Conservation (phyloP, 2,113 vertebrate genomes). For the Nothocercus julius region DNA sequence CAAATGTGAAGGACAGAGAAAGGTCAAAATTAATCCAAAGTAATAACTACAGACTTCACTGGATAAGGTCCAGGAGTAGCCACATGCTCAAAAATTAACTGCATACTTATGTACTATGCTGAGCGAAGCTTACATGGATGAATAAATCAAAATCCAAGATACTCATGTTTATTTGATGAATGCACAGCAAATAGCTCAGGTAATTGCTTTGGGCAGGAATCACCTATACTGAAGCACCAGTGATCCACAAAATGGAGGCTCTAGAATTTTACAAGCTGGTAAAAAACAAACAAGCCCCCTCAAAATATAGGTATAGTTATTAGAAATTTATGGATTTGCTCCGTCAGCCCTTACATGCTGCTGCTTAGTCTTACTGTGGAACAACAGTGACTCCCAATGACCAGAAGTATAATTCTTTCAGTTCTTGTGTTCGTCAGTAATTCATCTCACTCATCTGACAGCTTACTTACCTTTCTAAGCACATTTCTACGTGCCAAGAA, state of each 20-base stretch:
- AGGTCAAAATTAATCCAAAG: background rate
- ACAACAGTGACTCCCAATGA: constrained; percentile 48
- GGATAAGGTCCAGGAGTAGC: background rate
- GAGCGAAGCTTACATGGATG: background rate
- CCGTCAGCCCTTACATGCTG: background rate
- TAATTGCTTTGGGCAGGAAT: background rate
- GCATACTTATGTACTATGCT: background rate
- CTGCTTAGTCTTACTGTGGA: background rate
- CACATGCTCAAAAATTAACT: background rate
- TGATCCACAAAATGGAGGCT: background rate
- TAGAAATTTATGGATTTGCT: background rate
- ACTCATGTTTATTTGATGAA: background rate
- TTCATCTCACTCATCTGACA: background rate
- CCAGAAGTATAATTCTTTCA: background rate
- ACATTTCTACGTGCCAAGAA: background rate
- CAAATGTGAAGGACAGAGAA: background rate
- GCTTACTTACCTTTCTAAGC: background rate
- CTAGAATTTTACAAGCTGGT: background rate
- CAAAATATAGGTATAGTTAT: background rate
- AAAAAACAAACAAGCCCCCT: background rate
- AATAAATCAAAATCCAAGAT: background rate
- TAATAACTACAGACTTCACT: background rate
- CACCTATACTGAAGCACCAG: background rate
- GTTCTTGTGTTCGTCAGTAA: background rate
- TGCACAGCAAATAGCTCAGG: background rate